Percentiles rank a stretch among this genome's conserved stretches.
phyloP scores from a whole-genome alignment of 1,140 invertebrate species.

The Lutraria rhynchaena region DNA sequence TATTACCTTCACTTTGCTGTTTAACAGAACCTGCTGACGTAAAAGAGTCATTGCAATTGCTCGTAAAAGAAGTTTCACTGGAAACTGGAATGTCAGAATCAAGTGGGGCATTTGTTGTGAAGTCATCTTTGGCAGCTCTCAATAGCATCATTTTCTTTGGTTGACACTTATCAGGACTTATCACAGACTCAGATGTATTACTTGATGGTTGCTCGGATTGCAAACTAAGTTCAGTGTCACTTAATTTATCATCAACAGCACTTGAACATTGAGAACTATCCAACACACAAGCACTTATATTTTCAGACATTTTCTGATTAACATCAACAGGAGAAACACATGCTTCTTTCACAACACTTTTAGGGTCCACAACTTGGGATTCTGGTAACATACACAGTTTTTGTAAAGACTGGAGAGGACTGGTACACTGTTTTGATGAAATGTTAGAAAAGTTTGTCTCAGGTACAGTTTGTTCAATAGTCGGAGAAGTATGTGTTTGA shows the following conservation, averaged over 20 bases:
- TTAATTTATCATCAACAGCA: not conserved
- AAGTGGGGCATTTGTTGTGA: not conserved
- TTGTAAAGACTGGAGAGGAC: constrained; percentile 78
- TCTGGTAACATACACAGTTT: constrained; percentile 80
- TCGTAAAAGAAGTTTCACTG: not conserved
- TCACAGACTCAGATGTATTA: not conserved
- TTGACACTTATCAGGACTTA: constrained; percentile 43
- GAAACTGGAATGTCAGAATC: not conserved
- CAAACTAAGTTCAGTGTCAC: not conserved
- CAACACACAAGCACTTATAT: not conserved
- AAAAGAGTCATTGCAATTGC: too few species aligned
- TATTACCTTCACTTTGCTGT: too few species aligned
- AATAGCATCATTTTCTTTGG: constrained; percentile 52
- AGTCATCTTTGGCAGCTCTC: constrained; percentile 30
- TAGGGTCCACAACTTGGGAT: constrained; percentile 78
- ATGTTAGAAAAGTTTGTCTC: not conserved
- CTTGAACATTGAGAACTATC: constrained; percentile 12
- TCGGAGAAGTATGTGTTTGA: constrained; percentile 4
- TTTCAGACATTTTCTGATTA: not conserved
- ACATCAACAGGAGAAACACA: constrained; percentile 62
- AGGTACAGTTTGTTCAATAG: not conserved
- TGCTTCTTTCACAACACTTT: constrained; percentile 80
- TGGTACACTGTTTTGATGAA: constrained; percentile 13
- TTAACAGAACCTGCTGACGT: too few species aligned
- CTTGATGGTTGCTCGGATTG: not conserved